phyloP scores from a whole-genome alignment of 2,888 invertebrate genomes.

The Oxytorus armatus region DNA sequence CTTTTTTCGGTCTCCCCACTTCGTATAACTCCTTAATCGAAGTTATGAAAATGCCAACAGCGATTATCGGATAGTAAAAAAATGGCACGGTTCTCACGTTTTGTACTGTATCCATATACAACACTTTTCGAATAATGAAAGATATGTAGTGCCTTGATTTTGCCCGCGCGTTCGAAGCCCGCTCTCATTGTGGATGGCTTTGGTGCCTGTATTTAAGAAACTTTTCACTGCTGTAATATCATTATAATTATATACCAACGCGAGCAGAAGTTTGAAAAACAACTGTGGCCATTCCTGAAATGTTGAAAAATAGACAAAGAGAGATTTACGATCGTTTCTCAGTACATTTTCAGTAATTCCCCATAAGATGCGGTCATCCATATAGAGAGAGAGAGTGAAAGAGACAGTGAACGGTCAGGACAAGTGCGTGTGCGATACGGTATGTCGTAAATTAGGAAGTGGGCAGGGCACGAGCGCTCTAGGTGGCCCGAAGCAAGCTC shows the following conservation, averaged over 20 bases:
- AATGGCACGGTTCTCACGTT: no score
- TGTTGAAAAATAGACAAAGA: not conserved
- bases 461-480: conserved; percentile 59
- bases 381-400: conserved; percentile 31
- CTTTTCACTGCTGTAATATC: conserved; percentile 25
- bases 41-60: no score
- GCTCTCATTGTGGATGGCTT: not conserved
- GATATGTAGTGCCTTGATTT: no score
- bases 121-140: no score
- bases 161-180: no score
- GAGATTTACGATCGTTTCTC: conserved; percentile 73
- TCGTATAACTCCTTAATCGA: no score
- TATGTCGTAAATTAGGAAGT: conserved; percentile 61
- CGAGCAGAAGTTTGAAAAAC: conserved; percentile 27
- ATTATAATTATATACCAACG: conserved; percentile 46
- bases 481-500: conserved; percentile 52
- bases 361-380: conserved; percentile 74
- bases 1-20: no score
- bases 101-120: no score
- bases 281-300: conserved; percentile 8
- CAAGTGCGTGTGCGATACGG: conserved; percentile 64
- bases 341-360: conserved; percentile 66
- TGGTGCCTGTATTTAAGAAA: conserved; percentile 36
- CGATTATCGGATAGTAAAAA: no score
- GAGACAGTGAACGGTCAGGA: conserved; percentile 10